These are phyloP conservation scores for Palaemon carinicauda DNA, from an alignment of 1,140 invertebrate species.

Conservation along the genomic window DNA sequence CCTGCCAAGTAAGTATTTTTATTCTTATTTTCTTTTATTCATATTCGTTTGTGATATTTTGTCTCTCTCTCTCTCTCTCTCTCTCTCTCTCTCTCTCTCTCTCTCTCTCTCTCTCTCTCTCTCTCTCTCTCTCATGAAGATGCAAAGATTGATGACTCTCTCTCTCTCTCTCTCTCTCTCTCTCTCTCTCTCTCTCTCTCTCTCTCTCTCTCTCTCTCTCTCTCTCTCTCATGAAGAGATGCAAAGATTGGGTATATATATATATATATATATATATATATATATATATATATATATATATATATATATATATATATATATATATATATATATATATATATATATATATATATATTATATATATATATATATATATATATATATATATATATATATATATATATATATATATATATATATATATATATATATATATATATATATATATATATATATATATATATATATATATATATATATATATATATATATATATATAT, in stretches of 20 bases:
- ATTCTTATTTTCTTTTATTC: too few relatives aligned
- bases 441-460: conserved; percentile 9
- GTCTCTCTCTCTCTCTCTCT: too few relatives aligned
- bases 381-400: conserved; percentile 4
- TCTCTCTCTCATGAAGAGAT: not conserved
- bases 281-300: conserved; percentile 1
- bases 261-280: not conserved
- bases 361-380: not conserved
- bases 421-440: not conserved
- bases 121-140: too few relatives aligned
- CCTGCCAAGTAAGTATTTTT: too few relatives aligned
- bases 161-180: too few relatives aligned
- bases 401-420: conserved; percentile 9
- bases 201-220: too few relatives aligned
- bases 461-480: not conserved
- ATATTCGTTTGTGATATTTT: too few relatives aligned
- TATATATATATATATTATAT: not conserved
- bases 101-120: too few relatives aligned
- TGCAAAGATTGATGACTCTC: too few relatives aligned
- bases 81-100: too few relatives aligned
- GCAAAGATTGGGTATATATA: not conserved
- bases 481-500: not conserved
- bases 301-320: not conserved
- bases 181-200: too few relatives aligned
- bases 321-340: not conserved